Conservation (phyloP, 1,140 invertebrate genomes). For the Halesus radiatus region DNA sequence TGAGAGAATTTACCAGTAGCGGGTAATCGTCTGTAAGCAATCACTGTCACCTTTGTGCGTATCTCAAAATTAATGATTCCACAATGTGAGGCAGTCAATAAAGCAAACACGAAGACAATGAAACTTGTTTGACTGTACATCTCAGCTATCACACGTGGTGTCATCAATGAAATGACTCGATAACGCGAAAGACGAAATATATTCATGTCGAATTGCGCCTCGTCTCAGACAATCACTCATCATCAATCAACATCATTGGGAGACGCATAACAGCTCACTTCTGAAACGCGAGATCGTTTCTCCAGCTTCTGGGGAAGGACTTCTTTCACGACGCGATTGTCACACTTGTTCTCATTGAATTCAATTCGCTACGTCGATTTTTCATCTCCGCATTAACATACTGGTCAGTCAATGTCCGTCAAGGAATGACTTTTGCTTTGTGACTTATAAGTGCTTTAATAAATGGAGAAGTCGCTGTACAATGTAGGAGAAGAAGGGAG, state of each 20-base stretch:
- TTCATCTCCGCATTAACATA: constrained; percentile 54
- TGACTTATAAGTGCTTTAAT: constrained; percentile 32
- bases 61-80: constrained; percentile 24
- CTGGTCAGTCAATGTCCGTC: constrained; percentile 44
- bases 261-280: constrained; percentile 20
- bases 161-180: constrained; percentile 41
- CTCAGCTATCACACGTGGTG: constrained; percentile 41
- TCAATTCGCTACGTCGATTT: constrained; percentile 51
- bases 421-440: constrained; percentile 10
- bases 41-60: constrained; percentile 32
- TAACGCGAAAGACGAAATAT: constrained; percentile 41
- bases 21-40: constrained; percentile 24
- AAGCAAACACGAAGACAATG: constrained; percentile 32
- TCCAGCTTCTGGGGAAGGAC: neutral
- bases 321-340: constrained; percentile 43
- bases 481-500: constrained; percentile 10
- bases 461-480: constrained; percentile 16
- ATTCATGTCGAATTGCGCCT: constrained; percentile 47
- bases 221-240: constrained; percentile 43
- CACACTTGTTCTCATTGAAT: constrained; percentile 50
- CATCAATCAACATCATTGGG: constrained; percentile 51
- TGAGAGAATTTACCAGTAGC: neutral
- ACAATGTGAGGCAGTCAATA: neutral
- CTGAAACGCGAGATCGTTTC: neutral
- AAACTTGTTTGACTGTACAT: constrained; percentile 32